A percentile compares a stretch with the other conserved stretches of the same genome.
Evolutionary conservation across 2,113 vertebrate genomes (phyloP).

Genomic region (Balaenoptera acutorostrata): DNA sequence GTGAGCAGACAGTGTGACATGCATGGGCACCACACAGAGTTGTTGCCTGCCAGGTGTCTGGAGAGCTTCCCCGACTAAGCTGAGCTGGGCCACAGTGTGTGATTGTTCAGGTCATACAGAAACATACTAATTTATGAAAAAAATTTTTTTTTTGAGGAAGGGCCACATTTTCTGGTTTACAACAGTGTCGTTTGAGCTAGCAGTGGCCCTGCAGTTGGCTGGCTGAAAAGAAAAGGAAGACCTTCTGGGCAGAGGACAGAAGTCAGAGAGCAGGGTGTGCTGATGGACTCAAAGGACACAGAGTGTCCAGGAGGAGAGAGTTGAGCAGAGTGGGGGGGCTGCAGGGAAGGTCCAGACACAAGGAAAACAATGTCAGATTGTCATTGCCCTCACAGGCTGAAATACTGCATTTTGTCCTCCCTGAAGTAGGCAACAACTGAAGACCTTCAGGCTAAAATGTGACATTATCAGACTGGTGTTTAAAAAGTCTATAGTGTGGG

Average conservation of each 20-base stretch:
- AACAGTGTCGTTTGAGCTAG: neutral
- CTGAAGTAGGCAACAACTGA: neutral
- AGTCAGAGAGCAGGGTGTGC: neutral
- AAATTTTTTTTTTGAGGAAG: neutral
- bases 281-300: neutral
- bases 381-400: neutral
- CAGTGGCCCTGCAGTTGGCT: neutral
- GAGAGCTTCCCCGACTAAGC: neutral
- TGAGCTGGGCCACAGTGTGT: neutral
- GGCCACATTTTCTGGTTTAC: neutral
- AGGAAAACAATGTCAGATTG: neutral
- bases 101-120: no score
- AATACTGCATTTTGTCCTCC: neutral
- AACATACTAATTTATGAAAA: neutral
- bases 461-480: neutral
- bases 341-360: neutral
- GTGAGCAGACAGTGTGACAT: neutral
- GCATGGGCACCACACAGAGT: neutral
- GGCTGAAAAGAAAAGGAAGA: neutral
- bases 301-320: neutral
- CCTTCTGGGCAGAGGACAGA: neutral
- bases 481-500: neutral
- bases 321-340: accelerated
- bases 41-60: neutral
- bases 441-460: neutral